These are phyloP conservation scores for Gymnarchus niloticus DNA, from an alignment of 2,113 vertebrate species.

Conservation along the genomic window DNA sequence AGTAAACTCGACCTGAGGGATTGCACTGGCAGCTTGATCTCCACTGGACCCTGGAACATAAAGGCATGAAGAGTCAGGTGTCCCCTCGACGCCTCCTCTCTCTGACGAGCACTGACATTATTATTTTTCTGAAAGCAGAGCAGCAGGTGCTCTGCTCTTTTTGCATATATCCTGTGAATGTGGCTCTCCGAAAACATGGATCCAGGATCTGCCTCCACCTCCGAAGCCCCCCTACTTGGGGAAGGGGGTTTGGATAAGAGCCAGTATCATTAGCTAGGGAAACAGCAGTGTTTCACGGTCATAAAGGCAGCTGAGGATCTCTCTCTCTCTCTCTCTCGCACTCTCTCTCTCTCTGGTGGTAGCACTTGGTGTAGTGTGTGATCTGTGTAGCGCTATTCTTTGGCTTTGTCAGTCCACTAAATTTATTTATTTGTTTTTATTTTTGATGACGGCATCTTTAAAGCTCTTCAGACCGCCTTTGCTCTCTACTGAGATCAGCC, in stretches of 20 bases:
- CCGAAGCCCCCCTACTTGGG: not conserved
- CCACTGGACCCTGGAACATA: constrained; percentile 45
- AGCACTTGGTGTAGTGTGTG: not conserved
- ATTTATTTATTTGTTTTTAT: not conserved
- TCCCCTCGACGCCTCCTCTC: constrained; percentile 8
- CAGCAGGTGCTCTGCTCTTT: not conserved
- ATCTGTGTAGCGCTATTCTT: not conserved
- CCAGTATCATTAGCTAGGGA: not conserved
- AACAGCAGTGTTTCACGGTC: constrained; percentile 49
- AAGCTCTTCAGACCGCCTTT: constrained; percentile 23
- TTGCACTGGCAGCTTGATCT: constrained; percentile 44
- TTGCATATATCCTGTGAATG: not conserved
- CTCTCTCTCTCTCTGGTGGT: not conserved
- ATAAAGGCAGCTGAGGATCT: constrained; percentile 32
- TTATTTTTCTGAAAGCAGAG: not conserved
- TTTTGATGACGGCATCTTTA: not conserved
- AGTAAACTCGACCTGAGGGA: constrained; percentile 29
- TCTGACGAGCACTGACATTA: constrained; percentile 23
- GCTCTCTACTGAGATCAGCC: constrained; percentile 9
- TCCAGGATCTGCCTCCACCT: not conserved
- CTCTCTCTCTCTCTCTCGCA: not conserved
- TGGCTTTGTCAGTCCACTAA: not conserved
- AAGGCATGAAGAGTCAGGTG: not conserved
- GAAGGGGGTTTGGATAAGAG: constrained; percentile 22
- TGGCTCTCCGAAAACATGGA: constrained; percentile 12